Evolutionary conservation across 2,113 vertebrate genomes (phyloP), one percentile per base, ranked within the genome.

Genomic region (Leptocoma aspasia): DNA sequence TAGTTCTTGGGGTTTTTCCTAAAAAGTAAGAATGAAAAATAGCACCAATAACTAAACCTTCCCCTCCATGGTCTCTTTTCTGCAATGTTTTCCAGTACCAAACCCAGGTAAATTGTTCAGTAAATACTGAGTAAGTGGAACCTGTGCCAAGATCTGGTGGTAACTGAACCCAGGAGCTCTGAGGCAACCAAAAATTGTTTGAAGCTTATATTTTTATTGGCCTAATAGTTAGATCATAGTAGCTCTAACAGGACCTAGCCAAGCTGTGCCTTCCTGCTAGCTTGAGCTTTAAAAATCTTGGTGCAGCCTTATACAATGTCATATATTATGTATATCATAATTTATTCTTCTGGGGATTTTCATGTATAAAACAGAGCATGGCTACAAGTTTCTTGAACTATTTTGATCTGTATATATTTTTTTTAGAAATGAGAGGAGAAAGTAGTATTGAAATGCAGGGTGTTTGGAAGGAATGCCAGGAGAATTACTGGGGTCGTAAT

Each of bases 21-120:
- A 22, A 8, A 23, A 70, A 72, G 1, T 11, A 24, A 16, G 44
- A 56, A 45, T 64, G 27, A 59, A 47, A 79, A 88, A n/a, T 20
- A 72, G 20, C 10, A 28, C 5, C 18, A 47, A 5, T 39, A 57
- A 21, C 13, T 53, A 57, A 44, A 7, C 12, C 23, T 4, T 60
- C 3, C 5, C 3, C 4, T 0, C 9, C 9, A 7, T 17, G 13
- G 27, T 42, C 17, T 65, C 27, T 12, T 11, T 16, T 30, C 26
- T 63, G 22, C 39, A 7, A 1, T 44, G 50, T 63, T 68, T 73
- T 66, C 54, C 17, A 31, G 28, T 47, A 49, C 9, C 12, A 75
- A 89, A 52, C 6, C 23, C 15, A 28, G 17, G 27, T 33, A 35
- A 50, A 27, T 19, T 44, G 15, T 27, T 71, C 30, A 41, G 35